These are phyloP conservation scores for Ridgeia piscesae DNA, from an alignment of 1,140 invertebrate genomes.

Conservation along the genomic window DNA sequence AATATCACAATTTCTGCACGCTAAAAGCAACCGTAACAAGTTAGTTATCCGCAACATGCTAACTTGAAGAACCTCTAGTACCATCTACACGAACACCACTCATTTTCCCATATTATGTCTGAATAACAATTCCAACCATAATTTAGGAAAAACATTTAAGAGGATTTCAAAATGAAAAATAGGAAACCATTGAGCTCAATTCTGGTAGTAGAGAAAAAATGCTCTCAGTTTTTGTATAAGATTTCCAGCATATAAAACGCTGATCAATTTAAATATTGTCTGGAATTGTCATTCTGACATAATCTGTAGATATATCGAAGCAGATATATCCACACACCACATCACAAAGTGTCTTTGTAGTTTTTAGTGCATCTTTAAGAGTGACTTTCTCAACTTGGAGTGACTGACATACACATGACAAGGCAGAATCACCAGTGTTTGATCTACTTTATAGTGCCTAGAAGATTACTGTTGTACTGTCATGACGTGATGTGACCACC, in stretches of 20 bases:
- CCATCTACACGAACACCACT: not conserved
- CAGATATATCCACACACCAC: not conserved
- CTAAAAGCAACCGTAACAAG: not conserved
- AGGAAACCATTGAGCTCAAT: no score
- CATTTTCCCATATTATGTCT: not conserved
- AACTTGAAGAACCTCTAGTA: not conserved
- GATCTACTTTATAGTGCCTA: not conserved
- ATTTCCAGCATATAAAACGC: not conserved
- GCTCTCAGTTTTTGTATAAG: not conserved
- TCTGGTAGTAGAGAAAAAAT: not conserved
- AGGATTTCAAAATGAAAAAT: no score
- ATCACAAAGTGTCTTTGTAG: not conserved
- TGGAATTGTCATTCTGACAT: constrained; percentile 10
- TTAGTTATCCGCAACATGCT: not conserved
- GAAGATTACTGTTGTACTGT: no score
- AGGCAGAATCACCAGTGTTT: not conserved
- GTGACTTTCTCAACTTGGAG: not conserved
- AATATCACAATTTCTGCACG: no score
- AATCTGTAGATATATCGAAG: not conserved
- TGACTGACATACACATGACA: not conserved
- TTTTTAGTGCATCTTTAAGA: not conserved
- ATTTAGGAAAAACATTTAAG: no score
- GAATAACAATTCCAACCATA: no score
- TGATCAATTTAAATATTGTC: not conserved
- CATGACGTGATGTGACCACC: no score